Evolutionary conservation across 2,113 vertebrate genomes (phyloP), one percentile per base, ranked within the genome.

Genomic region (Larimichthys crocea): DNA sequence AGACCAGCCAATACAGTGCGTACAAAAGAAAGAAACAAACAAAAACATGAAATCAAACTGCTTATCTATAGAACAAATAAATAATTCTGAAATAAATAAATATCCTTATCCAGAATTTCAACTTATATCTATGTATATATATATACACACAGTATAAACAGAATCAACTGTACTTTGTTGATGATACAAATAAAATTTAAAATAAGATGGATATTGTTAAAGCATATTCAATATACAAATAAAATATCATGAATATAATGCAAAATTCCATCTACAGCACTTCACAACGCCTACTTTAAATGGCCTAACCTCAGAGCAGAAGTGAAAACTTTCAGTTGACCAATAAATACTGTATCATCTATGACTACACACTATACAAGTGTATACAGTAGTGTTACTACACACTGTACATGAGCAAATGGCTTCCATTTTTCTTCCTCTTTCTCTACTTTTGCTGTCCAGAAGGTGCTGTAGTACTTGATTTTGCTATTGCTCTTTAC

Each of bases 21-120:
- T 85, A 90, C 73, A 89, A 71, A 49, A 78, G 46, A 67, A 63
- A 9, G 10, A 48, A 5, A 2, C 3, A 19, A 35, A 35, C 35
- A 14, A 11, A 62, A 20, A 31, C 26, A 15, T 29, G 16, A 62
- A 53, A 64, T 76, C n/a, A 74, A 86, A 65, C 4, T 20, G 24
- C 52, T 20, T 35, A n/a, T 75, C 10, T 79, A 70, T 53, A 79
- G 20, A 86, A n/a, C 74, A 89, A 93, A 93, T 91, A 92, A 92
- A 93, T 86, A 76, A 80, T 82, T 86, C 63, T 86, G 74, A 87
- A 90, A 89, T 80, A 87, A 90, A 91, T 93, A 84, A 85, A 76
- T 77, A 81, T 86, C 29, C 8, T 8, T 73, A 69, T 80, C 19
- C 67, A 83, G 76, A 85, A 72, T 85, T 79, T 73, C 1, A 83